Evolutionary conservation across 2,113 vertebrate species (phyloP).

Genomic region (Zootoca vivipara): DNA sequence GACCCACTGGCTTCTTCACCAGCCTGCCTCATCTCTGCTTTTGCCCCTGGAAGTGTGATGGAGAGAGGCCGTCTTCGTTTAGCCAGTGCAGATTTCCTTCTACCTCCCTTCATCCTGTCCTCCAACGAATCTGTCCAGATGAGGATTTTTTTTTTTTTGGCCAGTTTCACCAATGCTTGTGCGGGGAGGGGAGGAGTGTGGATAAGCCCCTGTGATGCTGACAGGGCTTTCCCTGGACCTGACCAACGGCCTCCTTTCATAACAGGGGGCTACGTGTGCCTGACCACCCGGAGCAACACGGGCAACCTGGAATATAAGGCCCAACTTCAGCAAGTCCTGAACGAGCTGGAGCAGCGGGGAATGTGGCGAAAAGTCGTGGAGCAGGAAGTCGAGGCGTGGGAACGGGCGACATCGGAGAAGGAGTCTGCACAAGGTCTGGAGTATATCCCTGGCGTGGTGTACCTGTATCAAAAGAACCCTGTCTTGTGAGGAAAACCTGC

Average conservation of each 20-base stretch:
- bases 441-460: conserved; percentile 85
- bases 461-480: conserved; percentile 78
- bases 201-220: neutral
- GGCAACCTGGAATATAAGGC: conserved; percentile 83
- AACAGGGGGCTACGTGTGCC: conserved; percentile 86
- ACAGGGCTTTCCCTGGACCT: too few relatives aligned
- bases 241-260: rapidly evolving
- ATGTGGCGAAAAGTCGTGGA: conserved; percentile 76
- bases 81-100: neutral
- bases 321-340: conserved; percentile 73
- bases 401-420: conserved; percentile 76
- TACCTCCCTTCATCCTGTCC: neutral
- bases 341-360: conserved; percentile 74
- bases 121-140: neutral
- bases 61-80: neutral
- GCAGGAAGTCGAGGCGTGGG: conserved; percentile 81
- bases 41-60: neutral
- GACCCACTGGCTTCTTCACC: too few relatives aligned
- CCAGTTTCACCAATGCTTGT: neutral
- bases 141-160: neutral
- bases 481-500: neutral
- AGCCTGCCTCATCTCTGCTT: too few relatives aligned
- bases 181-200: too few relatives aligned
- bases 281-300: conserved; percentile 85
- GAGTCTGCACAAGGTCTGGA: conserved; percentile 57